Evolutionary conservation across 64 coral and sea anemone genomes (phyloP), one percentile per base, ranked within the genome.

Genomic region (Catalaphyllia jardinei): DNA sequence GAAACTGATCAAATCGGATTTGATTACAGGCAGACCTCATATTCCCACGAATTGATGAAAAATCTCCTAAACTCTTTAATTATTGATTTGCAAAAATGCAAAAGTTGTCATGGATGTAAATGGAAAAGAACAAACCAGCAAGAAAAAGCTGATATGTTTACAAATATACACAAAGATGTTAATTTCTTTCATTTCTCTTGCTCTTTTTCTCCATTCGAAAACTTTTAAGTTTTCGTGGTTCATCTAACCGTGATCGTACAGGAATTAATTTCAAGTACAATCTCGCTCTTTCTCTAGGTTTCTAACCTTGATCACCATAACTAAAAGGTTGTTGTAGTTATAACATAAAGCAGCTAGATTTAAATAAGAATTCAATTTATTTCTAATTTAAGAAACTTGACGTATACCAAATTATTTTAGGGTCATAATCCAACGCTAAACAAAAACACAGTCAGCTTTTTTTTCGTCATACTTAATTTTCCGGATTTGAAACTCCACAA

Each of bases 41-140:
- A 25, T 71, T 85, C 81, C 81, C 81, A 71, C 63, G 81, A 85
- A 71, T 85, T 71, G 62, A 69, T 85, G 81, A 71, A 31, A 85
- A 69, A 85, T 69, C 20, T 24, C 31, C 51, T 85, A 65, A 85
- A 85, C 63, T n/a, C 29, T 71, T 85, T 85, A 85, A 85, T 85
- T 52, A 85, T 85, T 85, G 81, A 85, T 85, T 71, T n/a, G 22
- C 42, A 4, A 85, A 85, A 51, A 85, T 85, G 62, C 63, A 85
- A 85, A 69, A 85, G 63, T 85, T 85, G 81, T 85, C 81, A 71
- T 51, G 8, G 35, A 67, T 69, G 33, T 67, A 51, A 85, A 85
- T 85, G 81, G 62, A 71, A 85, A 71, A 51, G 22, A 20, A 30
- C 13, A 63, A 42, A 25, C 17, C 20, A 39, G 17, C 27, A 22